These are phyloP conservation scores for Blastomussa wellsi DNA, from an alignment of 92 coral and sea anemone genomes.

Conservation along the genomic window DNA sequence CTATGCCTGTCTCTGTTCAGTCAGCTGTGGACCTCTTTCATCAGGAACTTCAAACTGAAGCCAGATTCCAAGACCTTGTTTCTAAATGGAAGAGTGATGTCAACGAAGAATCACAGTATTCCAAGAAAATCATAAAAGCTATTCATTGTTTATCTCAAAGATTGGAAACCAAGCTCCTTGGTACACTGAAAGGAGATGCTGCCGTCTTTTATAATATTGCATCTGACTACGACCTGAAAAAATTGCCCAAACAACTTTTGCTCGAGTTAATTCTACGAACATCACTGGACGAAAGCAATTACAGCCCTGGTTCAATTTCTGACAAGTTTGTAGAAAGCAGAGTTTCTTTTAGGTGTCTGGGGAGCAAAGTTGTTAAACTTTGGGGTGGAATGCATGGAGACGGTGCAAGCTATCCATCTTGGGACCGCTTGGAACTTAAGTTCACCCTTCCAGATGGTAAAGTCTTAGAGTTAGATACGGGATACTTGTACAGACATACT, in stretches of 20 bases:
- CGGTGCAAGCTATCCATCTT: constrained; percentile 18
- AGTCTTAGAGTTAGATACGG: constrained; percentile 11
- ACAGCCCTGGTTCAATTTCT: constrained; percentile 25
- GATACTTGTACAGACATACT: neutral
- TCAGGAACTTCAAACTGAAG: neutral
- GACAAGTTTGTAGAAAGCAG: constrained; percentile 31
- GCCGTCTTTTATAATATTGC: constrained; percentile 1
- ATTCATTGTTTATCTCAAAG: constrained; percentile 13
- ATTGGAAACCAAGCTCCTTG: constrained; percentile 24
- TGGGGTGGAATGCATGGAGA: constrained; percentile 38
- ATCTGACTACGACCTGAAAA: neutral
- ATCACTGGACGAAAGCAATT: constrained; percentile 26
- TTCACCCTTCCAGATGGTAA: constrained; percentile 40
- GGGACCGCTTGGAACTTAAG: constrained; percentile 34
- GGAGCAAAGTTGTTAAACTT: constrained; percentile 17
- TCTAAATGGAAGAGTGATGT: constrained; percentile 12
- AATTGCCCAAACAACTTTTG: constrained; percentile 19
- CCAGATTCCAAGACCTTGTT: constrained; percentile 2
- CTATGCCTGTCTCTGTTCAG: constrained; percentile 17
- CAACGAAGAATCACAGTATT: neutral
- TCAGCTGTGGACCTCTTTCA: constrained; percentile 17
- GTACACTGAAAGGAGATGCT: neutral
- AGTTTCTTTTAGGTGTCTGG: constrained; percentile 24
- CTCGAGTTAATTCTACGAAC: constrained; percentile 43
- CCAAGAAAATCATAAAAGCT: constrained; percentile 17